Percentiles rank a stretch among this genome's conserved stretches.
Evolutionary conservation across 2,888 invertebrate species (phyloP).

Genomic region (Anarsia innoxiella): DNA sequence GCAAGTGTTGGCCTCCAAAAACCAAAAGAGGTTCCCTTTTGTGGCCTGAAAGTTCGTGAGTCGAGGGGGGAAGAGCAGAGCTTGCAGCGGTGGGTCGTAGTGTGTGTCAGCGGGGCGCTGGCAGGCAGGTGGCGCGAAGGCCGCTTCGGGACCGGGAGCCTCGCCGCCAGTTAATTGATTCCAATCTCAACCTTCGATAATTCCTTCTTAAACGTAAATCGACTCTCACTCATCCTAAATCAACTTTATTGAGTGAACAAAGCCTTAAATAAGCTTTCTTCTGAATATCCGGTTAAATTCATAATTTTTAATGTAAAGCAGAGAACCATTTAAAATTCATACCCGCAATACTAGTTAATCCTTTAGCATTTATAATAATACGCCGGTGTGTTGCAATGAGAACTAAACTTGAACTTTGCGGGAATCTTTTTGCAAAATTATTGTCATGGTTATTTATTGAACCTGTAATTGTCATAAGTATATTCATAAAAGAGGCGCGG

Average conservation of each 20-base stretch:
- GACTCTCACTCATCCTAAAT: slow-evolving; percentile 45
- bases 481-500: slow-evolving; percentile 20
- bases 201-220: slow-evolving; percentile 45
- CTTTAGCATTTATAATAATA: not conserved
- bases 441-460: slow-evolving; percentile 14
- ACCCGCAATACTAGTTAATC: too few relatives aligned
- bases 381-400: not conserved
- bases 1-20: slow-evolving; percentile 22
- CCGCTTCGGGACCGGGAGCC: slow-evolving; percentile 49
- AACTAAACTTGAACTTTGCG: slow-evolving; percentile 4
- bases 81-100: too few relatives aligned
- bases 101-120: slow-evolving; percentile 18
- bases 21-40: slow-evolving; percentile 19
- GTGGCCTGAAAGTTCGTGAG: too few relatives aligned
- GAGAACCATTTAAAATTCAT: too few relatives aligned
- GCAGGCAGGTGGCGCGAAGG: slow-evolving; percentile 64
- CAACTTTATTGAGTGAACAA: too few relatives aligned
- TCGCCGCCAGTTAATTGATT: slow-evolving; percentile 67
- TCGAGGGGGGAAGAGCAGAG: slow-evolving; percentile 1
- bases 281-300: too few relatives aligned
- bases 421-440: slow-evolving; percentile 9
- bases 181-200: slow-evolving; percentile 62
- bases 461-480: slow-evolving; percentile 13
- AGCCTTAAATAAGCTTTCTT: too few relatives aligned
- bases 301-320: too few relatives aligned